Conservation (phyloP, 2,888 invertebrate species). For the Ptycholaimellus sp. region DNA sequence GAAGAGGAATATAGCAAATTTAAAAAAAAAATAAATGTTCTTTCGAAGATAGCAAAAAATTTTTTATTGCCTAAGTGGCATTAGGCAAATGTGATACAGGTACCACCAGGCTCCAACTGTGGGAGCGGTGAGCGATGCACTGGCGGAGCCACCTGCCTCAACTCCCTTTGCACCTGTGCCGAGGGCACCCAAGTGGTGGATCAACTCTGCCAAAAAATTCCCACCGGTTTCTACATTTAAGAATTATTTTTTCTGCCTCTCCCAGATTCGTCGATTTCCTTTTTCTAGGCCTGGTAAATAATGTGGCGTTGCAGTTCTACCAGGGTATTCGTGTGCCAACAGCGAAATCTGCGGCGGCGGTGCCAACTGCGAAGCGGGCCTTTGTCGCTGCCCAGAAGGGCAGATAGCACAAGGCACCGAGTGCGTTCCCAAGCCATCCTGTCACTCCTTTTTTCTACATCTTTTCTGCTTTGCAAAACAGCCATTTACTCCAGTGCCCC, state of each 20-base stretch:
- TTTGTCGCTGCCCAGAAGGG: not conserved
- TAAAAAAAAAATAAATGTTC: not conserved
- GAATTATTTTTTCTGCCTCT: too few relatives aligned
- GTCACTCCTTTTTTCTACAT: too few relatives aligned
- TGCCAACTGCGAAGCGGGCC: not conserved
- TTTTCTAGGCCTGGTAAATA: too few relatives aligned
- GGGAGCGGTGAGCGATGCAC: conserved; percentile 17
- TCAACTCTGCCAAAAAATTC: too few relatives aligned
- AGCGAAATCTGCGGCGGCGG: conserved; percentile 4
- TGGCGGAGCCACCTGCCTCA: conserved; percentile 14
- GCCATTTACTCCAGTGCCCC: too few relatives aligned
- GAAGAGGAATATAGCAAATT: not conserved
- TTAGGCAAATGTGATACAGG: conserved; percentile 1
- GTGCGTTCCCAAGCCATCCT: too few relatives aligned
- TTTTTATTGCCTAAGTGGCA: not conserved
- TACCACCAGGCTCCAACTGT: conserved; percentile 15
- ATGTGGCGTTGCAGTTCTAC: conserved; percentile 9
- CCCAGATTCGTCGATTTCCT: too few relatives aligned
- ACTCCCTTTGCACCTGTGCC: conserved; percentile 12
- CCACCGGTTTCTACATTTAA: too few relatives aligned
- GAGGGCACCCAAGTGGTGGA: conserved; percentile 9
- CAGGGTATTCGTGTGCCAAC: conserved; percentile 4
- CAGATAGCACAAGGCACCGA: too few relatives aligned
- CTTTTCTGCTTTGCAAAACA: too few relatives aligned
- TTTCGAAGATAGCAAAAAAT: not conserved